Percentiles rank a stretch among this genome's conserved stretches.
These are phyloP conservation scores for Watsonalla binaria DNA, from an alignment of 2,888 invertebrate genomes.

Conservation along the genomic window DNA sequence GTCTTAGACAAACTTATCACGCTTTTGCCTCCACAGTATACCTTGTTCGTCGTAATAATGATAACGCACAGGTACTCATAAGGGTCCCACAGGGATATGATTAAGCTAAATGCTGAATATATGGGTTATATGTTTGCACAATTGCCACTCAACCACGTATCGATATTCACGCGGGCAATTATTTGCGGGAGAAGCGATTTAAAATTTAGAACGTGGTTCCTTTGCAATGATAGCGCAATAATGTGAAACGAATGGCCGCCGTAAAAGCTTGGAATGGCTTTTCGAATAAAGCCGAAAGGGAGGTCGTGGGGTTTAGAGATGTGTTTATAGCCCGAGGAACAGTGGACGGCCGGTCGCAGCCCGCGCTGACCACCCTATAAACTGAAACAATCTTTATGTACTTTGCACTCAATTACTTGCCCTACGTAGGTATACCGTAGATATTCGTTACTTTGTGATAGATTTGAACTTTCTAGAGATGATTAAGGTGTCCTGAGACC, in stretches of 20 bases:
- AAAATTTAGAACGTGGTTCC: slow-evolving; percentile 44
- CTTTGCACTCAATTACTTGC: slow-evolving; percentile 29
- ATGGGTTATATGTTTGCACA: slow-evolving; percentile 14
- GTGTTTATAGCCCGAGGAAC: slow-evolving; percentile 45
- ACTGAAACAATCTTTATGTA: slow-evolving; percentile 31
- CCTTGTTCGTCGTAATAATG: no score
- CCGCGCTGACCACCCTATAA: slow-evolving; percentile 28
- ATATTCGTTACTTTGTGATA: slow-evolving; percentile 19
- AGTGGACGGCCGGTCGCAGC: slow-evolving; percentile 20
- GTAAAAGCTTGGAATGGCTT: slow-evolving; percentile 58
- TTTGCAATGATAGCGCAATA: slow-evolving; percentile 55
- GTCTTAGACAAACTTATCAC: no score
- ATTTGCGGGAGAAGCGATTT: slow-evolving; percentile 14
- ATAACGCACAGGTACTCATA: no score
- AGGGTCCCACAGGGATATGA: no score
- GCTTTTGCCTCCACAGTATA: no score
- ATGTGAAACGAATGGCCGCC: slow-evolving; percentile 54
- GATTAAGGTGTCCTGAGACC: not conserved
- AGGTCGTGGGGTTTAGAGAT: slow-evolving; percentile 48
- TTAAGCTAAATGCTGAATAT: slow-evolving; percentile 3
- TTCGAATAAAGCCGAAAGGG: slow-evolving; percentile 52
- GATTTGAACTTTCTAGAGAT: slow-evolving; percentile 33
- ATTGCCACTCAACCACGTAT: slow-evolving; percentile 12
- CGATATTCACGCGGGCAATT: no score
- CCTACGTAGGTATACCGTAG: slow-evolving; percentile 3